These are phyloP conservation scores for Coregonus sp. DNA, from an alignment of 2,797 vertebrate species.

Conservation along the genomic window DNA sequence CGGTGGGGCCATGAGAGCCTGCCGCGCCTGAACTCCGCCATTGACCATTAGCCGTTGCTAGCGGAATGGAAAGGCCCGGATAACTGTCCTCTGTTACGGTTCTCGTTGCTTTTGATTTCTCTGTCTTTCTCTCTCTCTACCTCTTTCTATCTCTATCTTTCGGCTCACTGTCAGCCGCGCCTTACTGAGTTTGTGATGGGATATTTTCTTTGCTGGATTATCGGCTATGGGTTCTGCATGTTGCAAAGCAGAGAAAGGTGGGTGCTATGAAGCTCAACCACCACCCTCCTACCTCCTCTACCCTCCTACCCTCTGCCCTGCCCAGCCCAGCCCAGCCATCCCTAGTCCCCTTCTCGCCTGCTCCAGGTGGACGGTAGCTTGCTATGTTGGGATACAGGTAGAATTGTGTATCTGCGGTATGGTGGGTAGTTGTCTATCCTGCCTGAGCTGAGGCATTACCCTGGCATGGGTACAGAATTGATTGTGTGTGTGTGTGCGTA, in stretches of 20 bases:
- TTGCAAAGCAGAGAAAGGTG: slow-evolving; percentile 81
- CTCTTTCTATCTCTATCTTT: not conserved
- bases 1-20: not conserved
- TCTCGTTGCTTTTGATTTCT: not conserved
- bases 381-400: not conserved
- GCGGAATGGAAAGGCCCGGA: slow-evolving; percentile 13
- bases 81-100: not conserved
- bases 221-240: slow-evolving; percentile 86
- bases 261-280: slow-evolving; percentile 53
- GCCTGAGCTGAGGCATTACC: not conserved
- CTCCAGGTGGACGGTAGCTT: not conserved
- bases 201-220: slow-evolving; percentile 69
- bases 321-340: too few species aligned
- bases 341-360: not conserved
- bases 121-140: not conserved
- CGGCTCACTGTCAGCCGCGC: not conserved
- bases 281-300: not conserved
- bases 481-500: not conserved
- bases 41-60: not conserved
- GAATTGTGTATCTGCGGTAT: not conserved
- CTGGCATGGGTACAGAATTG: not conserved
- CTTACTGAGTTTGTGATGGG: slow-evolving; percentile 66
- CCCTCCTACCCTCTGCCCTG: not conserved
- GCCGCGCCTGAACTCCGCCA: not conserved
- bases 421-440: not conserved